A percentile compares a stretch with the other conserved stretches of the same genome.
phyloP scores from a whole-genome alignment of 2,888 invertebrate species.

The Drosophila algonquin region DNA sequence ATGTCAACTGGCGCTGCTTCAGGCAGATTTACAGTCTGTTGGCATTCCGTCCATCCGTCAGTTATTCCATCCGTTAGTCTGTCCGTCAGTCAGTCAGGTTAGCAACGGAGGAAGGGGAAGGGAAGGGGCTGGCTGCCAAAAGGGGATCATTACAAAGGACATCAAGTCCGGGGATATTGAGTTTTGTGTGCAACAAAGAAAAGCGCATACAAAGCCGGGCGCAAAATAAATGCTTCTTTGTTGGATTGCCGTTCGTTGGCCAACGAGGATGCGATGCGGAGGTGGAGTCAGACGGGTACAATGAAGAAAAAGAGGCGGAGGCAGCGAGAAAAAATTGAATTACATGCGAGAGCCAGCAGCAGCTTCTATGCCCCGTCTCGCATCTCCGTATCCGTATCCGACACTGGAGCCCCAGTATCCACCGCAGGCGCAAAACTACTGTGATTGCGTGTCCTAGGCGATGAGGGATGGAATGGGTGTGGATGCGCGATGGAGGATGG shows the following conservation, averaged over 20 bases:
- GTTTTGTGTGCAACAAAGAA: constrained; percentile 77
- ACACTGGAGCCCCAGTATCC: constrained; percentile 29
- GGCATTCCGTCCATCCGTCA: constrained; percentile 26
- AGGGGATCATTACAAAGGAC: constrained; percentile 76
- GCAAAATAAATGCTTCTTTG: constrained; percentile 79
- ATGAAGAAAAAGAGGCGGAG: constrained; percentile 44
- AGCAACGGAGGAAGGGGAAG: background rate
- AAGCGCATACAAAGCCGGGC: constrained; percentile 74
- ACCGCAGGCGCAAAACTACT: constrained; percentile 79
- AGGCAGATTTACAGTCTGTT: constrained; percentile 61
- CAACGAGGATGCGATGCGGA: background rate
- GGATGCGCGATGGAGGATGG: no score
- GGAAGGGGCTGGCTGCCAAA: constrained; percentile 40
- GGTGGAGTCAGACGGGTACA: background rate
- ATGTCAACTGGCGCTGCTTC: constrained; percentile 58
- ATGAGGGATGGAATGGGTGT: background rate
- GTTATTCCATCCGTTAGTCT: constrained; percentile 5
- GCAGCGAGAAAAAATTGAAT: constrained; percentile 70
- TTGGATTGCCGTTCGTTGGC: constrained; percentile 51
- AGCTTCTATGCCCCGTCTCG: constrained; percentile 17
- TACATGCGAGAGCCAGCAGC: constrained; percentile 63
- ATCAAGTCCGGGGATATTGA: constrained; percentile 72
- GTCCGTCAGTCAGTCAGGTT: constrained; percentile 11
- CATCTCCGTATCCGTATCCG: constrained; percentile 21
- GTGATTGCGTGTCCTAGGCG: constrained; percentile 61